Evolutionary conservation across 1,140 invertebrate species (phyloP), one percentile per base, ranked within the genome.

Genomic region (Zaprionus lachaisei): DNA sequence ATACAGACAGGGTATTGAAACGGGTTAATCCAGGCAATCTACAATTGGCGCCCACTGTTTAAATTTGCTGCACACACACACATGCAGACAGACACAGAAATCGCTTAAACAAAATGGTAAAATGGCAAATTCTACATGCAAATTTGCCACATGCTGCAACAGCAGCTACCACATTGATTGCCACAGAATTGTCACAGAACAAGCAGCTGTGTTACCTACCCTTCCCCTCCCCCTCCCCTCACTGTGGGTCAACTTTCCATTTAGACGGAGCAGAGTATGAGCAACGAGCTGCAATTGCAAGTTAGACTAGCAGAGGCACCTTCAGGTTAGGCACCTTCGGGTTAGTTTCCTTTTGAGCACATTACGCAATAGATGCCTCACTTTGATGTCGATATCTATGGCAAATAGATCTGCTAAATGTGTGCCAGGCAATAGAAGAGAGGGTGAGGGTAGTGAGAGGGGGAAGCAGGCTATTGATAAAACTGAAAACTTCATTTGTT

Each of bases 401-500:
- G 41, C 41, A 47, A 47, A 47, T 47, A 7, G 20, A 20, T 14
- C 47, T 24, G 47, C 20, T 51, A 22, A 51, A 51, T 51, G 47
- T 24, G 20, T 51, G 1, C 20, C 12, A 1, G 12, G 20, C 47
- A 51, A 49, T 20, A 20, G 28, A 31, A 34, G 31, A 34, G 31
- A 0, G 7, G 1, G 7, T 20, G n/a, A 3, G 17, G 12, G 5
- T 2, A 2, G 15, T 2, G 2, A 41, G 5, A 41, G 14, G 15
- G 1, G 15, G 2, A 0, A 44, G 15, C 5, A 7, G 47, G 20
- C 47, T 51, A 51, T 51, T 11, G 47, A 17, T 2, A 51, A 51
- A 51, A 51, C 47, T 51, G 47, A 51, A 51, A 51, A 51, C 47
- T 51, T 51, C 47, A 51, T 51, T 51, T 51, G 47, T 24, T 22